Evolutionary conservation across 64 coral and sea anemone species (phyloP), one percentile per base, ranked within the genome.

Genomic region (Acropora yongei): DNA sequence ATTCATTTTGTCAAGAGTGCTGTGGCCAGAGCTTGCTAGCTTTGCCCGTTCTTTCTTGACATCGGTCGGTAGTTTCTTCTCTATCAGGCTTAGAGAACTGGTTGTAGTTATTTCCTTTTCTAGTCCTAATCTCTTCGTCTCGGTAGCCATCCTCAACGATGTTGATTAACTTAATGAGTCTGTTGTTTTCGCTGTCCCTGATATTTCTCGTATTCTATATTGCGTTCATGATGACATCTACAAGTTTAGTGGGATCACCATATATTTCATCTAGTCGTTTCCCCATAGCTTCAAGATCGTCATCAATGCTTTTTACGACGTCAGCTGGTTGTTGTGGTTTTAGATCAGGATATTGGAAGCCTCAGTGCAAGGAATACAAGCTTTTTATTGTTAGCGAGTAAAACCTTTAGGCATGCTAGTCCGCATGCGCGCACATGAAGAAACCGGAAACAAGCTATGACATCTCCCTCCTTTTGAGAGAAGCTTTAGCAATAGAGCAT

Each of bases 81-180:
- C 81, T 84, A 84, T 44, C 42, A 88, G 8, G 50, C 74, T 88
- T 5, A 88, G 53, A 14, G 87, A 77, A 45, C 57, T 88, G 10
- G 87, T 88, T n/a, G 87, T 88, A 8, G 87, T 88, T 40, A 88
- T 74, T 76, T 88, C 87, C 47, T 66, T 88, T 78, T 88, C 87
- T 63, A 78, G 74, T 46, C 87, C 74, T 44, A 88, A 20, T 88
- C 87, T 88, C 18, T 58, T 76, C 3, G 51, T 88, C 53, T 78
- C 41, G 8, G 19, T 88, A 78, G 8, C 87, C 87, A 57, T 77
- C 49, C 18, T 88, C 87, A 1, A 61, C 44, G 18, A 74, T 7
- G 68, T 87, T 43, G 10, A 87, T 43, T 8, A 86, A 72, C 6
- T 87, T 67, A 6, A 87, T 41, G 87, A 89, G 14, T 77, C 55